These are phyloP conservation scores for Pogona vitticeps DNA, from an alignment of 2,113 vertebrate genomes.

Conservation along the genomic window DNA sequence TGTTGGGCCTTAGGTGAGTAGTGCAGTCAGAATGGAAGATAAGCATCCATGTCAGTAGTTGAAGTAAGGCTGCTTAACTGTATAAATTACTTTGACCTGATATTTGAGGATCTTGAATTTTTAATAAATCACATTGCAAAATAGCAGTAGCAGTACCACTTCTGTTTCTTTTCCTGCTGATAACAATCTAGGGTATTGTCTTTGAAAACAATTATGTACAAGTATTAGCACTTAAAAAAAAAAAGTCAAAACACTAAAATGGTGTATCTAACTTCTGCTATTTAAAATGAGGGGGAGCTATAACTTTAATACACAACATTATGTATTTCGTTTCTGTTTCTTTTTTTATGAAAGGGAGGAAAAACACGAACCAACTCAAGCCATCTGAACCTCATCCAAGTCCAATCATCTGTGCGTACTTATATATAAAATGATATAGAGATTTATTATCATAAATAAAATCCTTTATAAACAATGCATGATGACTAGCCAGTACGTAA, in stretches of 20 bases:
- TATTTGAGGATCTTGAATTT: not conserved
- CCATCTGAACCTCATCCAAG: slow-evolving; percentile 68
- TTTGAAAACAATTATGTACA: not conserved
- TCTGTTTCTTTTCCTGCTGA: slow-evolving; percentile 2
- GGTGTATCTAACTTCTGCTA: slow-evolving; percentile 34
- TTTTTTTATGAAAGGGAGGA: slow-evolving; percentile 43
- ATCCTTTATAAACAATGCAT: slow-evolving; percentile 84
- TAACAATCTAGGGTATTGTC: not conserved
- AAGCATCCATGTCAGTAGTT: not conserved
- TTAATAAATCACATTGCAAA: not conserved
- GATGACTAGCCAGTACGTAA: slow-evolving; percentile 82
- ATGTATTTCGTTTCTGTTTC: slow-evolving; percentile 52
- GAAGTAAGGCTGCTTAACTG: not conserved
- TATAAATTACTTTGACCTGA: not conserved
- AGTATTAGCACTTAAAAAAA: not conserved
- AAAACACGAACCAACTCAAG: slow-evolving; percentile 62
- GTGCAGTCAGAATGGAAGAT: not conserved
- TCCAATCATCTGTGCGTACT: slow-evolving; percentile 77
- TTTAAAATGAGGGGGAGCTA: slow-evolving; percentile 40
- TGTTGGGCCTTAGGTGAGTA: not conserved
- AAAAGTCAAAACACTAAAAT: not conserved
- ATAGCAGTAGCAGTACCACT: not conserved
- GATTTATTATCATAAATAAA: slow-evolving; percentile 78
- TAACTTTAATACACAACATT: slow-evolving; percentile 63
- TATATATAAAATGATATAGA: slow-evolving; percentile 65